phyloP scores from a whole-genome alignment of 2,797 vertebrate genomes.

The Sparus aurata region DNA sequence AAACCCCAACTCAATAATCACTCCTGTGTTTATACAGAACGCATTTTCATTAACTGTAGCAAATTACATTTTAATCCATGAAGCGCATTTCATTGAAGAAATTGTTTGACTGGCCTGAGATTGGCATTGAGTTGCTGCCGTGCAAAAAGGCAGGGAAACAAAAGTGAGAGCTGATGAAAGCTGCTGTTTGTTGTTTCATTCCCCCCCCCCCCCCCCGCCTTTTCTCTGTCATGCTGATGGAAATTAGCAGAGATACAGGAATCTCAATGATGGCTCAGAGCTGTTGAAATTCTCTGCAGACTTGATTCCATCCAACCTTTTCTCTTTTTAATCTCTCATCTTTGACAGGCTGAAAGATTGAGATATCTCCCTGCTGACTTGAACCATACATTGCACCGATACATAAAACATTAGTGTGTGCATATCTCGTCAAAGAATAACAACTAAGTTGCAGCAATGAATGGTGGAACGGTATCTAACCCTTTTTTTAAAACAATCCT shows the following conservation, averaged over 20 bases:
- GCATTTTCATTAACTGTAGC: constrained; percentile 80
- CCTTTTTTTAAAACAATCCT: constrained; percentile 43
- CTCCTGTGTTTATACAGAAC: constrained; percentile 69
- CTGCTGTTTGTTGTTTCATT: constrained; percentile 53
- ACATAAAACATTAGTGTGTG: constrained; percentile 18
- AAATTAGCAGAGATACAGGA: constrained; percentile 65
- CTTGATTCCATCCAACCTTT: constrained; percentile 51
- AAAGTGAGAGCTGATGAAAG: constrained; percentile 71
- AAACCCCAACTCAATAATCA: constrained; percentile 73
- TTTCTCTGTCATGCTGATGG: constrained; percentile 59
- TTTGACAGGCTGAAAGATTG: constrained; percentile 55
- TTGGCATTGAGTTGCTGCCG: constrained; percentile 66
- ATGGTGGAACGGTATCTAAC: constrained; percentile 7
- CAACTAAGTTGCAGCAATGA: neutral
- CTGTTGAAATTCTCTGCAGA: constrained; percentile 48
- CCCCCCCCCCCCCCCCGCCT: neutral
- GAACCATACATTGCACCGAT: constrained; percentile 5
- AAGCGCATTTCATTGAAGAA: constrained; percentile 75
- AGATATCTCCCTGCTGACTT: constrained; percentile 28
- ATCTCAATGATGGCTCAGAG: constrained; percentile 60
- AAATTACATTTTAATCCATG: constrained; percentile 84
- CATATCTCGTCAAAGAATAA: constrained; percentile 21
- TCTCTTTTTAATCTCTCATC: constrained; percentile 45
- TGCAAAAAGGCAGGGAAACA: constrained; percentile 52
- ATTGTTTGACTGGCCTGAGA: constrained; percentile 72